Evolutionary conservation across 1,140 invertebrate species (phyloP), one percentile per base, ranked within the genome.

Genomic region (Pseudomyrmex concolor): DNA sequence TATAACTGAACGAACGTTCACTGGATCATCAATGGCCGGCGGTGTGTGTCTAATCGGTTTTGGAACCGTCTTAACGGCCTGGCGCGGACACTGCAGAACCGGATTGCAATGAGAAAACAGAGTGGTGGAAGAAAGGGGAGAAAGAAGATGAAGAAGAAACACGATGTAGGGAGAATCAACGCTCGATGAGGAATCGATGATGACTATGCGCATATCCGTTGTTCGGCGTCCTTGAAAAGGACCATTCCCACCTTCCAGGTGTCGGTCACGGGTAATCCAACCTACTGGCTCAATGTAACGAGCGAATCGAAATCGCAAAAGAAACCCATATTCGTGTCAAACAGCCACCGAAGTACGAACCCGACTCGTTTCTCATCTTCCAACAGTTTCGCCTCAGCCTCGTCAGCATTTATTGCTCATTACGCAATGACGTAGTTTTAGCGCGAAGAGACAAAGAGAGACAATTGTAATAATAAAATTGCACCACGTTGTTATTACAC

Each of bases 211-310:
- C 83, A 90, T 92, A 93, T 92, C 88, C 80, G 84, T 90, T 82
- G 89, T 89, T 89, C 89, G 89, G 89, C 89, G 89, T 91, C 92
- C 92, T 93, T 91, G 90, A 89, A 92, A 84, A 78, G 84, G 86
- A 91, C 81, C 90, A 86, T 84, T 92, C 89, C 88, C 76, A 80
- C 76, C 89, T 91, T 34, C 87, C 92, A 91, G 92, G 90, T 93
- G 90, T 94, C 89, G 92, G 93, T 94, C 92, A 94, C 92, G 93
- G 90, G 84, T 90, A 88, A 93, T 93, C 90, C 89, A 84, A 89
- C 68, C 89, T 90, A 91, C 91, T 92, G 89, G 84, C 76, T 78
- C 77, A 73, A 85, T 73, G 89, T 92, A 94, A 94, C 91, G 88
- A 94, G 91, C 92, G 92, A 83, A 91, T 91, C 92, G 91, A 92